Evolutionary conservation across 2,113 vertebrate genomes (phyloP).

Genomic region (Hemiprocne comata): DNA sequence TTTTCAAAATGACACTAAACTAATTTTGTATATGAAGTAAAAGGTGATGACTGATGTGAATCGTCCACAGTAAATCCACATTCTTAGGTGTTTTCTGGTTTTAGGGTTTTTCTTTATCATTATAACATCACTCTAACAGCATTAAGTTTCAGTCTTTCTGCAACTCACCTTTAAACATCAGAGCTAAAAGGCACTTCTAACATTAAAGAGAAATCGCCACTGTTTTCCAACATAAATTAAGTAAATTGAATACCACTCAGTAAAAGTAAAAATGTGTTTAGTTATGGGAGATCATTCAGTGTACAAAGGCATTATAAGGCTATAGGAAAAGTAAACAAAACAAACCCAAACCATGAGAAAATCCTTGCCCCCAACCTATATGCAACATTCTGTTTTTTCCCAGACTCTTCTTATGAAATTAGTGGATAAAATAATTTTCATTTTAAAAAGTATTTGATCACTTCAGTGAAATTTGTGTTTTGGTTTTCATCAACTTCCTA

Average conservation of each 20-base stretch:
- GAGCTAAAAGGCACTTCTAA: background rate
- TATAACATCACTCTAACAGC: background rate
- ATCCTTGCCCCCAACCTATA: background rate
- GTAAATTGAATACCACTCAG: background rate
- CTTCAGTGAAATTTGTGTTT: background rate
- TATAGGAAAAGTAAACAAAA: background rate
- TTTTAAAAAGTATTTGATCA: background rate
- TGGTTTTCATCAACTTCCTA: background rate
- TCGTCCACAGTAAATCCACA: background rate
- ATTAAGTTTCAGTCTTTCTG: background rate
- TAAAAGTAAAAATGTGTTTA: background rate
- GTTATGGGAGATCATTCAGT: background rate
- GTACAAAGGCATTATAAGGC: background rate
- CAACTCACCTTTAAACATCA: background rate
- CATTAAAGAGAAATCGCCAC: background rate
- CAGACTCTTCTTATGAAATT: background rate
- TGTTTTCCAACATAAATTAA: background rate
- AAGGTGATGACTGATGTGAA: background rate
- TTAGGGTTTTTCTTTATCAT: background rate
- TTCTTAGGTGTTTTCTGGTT: background rate
- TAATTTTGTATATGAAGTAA: background rate
- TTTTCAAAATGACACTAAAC: background rate
- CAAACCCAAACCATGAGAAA: background rate
- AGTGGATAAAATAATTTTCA: background rate
- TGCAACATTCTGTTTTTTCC: background rate